A percentile compares a stretch with the other conserved stretches of the same genome.
Evolutionary conservation across 2,113 vertebrate genomes (phyloP).

Genomic region (Steatornis caripensis): DNA sequence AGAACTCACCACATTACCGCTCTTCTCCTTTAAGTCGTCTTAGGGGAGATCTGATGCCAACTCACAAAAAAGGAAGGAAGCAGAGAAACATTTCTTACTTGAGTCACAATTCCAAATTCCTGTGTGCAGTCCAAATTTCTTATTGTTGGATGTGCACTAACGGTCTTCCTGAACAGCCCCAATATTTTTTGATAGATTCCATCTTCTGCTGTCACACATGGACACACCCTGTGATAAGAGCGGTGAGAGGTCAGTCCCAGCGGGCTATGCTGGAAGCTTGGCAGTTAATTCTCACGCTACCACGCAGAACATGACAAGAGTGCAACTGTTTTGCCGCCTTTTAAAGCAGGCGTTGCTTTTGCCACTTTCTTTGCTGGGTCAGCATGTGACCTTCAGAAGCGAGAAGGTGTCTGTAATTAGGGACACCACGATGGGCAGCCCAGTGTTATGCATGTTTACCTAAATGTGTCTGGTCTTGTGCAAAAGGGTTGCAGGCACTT

Average conservation of each 20-base stretch:
- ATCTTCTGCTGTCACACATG: fast-evolving
- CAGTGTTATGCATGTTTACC: fast-evolving
- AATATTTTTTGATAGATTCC: background rate
- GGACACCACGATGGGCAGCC: fast-evolving
- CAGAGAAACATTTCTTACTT: background rate
- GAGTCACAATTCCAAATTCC: background rate
- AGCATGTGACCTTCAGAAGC: fast-evolving
- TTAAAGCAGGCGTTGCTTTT: background rate
- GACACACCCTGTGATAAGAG: background rate
- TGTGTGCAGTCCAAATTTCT: background rate
- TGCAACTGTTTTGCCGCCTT: background rate
- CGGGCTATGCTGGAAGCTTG: background rate
- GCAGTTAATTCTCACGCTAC: background rate
- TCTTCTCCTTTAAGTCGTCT: background rate
- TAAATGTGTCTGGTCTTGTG: background rate
- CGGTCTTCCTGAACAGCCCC: background rate
- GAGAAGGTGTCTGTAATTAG: background rate
- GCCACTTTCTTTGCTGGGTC: background rate
- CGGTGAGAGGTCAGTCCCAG: fast-evolving
- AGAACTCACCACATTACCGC: background rate
- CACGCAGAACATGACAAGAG: fast-evolving
- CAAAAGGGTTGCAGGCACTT: background rate
- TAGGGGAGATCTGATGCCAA: background rate
- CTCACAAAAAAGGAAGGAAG: background rate
- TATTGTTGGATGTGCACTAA: background rate